A percentile compares a stretch with the other conserved stretches of the same genome.
phyloP scores from a whole-genome alignment of 1,140 invertebrate species.

The Luehdorfia chinensis region DNA sequence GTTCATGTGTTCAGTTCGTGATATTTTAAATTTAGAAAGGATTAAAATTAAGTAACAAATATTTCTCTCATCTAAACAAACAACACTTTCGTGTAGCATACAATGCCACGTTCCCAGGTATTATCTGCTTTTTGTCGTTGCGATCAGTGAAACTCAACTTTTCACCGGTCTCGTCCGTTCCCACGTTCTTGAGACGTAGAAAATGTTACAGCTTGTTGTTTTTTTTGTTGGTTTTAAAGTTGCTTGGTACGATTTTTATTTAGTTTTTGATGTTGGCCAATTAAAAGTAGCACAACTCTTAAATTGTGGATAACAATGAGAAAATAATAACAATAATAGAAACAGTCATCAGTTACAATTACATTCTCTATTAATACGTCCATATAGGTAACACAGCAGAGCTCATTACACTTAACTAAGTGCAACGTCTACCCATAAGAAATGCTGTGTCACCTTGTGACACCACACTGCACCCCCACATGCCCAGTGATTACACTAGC shows the following conservation, averaged over 20 bases:
- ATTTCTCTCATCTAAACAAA: constrained; percentile 13
- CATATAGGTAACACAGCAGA: no score
- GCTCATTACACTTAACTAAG: no score
- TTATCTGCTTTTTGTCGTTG: constrained; percentile 25
- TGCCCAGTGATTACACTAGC: no score
- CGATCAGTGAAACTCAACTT: constrained; percentile 38
- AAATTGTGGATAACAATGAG: no score
- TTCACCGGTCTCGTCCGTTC: constrained; percentile 18
- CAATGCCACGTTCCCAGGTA: constrained; percentile 28
- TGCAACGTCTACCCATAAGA: no score
- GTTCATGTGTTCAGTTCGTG: no score
- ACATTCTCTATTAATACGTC: no score
- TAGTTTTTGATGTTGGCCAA: not conserved
- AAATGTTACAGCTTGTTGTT: constrained; percentile 23
- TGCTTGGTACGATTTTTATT: constrained; percentile 4
- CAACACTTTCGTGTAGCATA: constrained; percentile 25
- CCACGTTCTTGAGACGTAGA: constrained; percentile 28
- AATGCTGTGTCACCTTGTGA: no score
- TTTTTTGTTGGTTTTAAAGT: constrained; percentile 23
- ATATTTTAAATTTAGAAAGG: constrained; percentile 18
- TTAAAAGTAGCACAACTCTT: no score
- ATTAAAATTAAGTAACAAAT: constrained; percentile 6
- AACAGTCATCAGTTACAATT: no score
- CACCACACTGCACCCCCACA: no score
- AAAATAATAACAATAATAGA: no score